Evolutionary conservation across 2,113 vertebrate genomes (phyloP).

Genomic region (Clarias magur): DNA sequence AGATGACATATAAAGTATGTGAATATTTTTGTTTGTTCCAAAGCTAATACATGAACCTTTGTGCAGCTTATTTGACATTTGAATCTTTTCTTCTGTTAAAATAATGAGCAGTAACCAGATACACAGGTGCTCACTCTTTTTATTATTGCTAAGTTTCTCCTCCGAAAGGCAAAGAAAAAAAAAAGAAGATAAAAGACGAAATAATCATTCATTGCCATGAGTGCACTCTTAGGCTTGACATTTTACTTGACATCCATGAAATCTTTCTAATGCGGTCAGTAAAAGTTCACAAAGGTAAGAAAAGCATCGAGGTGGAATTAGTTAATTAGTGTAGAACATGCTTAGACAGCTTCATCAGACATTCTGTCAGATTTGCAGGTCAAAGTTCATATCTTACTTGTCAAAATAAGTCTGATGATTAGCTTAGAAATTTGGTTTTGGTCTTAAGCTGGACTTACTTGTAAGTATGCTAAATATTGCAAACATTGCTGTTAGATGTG

Average conservation of each 20-base stretch:
- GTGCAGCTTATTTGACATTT: not conserved
- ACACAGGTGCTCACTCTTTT: not conserved
- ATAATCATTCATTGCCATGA: constrained; percentile 33
- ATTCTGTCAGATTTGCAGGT: constrained; percentile 58
- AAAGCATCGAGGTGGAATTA: constrained; percentile 27
- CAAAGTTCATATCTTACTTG: constrained; percentile 62
- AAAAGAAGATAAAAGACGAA: constrained; percentile 26
- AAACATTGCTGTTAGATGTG: constrained; percentile 4
- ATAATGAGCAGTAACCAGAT: not conserved
- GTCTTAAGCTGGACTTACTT: constrained; percentile 28
- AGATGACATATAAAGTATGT: not conserved
- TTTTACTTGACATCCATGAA: constrained; percentile 69
- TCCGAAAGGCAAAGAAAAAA: constrained; percentile 51
- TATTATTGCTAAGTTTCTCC: not conserved
- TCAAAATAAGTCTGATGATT: constrained; percentile 70
- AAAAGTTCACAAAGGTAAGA: constrained; percentile 66
- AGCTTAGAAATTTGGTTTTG: constrained; percentile 58
- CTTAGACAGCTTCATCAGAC: constrained; percentile 60
- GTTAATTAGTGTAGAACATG: constrained; percentile 63
- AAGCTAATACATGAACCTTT: not conserved
- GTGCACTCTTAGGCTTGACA: constrained; percentile 57
- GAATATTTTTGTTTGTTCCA: not conserved
- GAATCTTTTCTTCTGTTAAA: not conserved
- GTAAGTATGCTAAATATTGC: constrained; percentile 37
- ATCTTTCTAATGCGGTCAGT: constrained; percentile 71